phyloP scores from a whole-genome alignment of 2,797 vertebrate genomes.

The Parauchenoglanis ngamensis region DNA sequence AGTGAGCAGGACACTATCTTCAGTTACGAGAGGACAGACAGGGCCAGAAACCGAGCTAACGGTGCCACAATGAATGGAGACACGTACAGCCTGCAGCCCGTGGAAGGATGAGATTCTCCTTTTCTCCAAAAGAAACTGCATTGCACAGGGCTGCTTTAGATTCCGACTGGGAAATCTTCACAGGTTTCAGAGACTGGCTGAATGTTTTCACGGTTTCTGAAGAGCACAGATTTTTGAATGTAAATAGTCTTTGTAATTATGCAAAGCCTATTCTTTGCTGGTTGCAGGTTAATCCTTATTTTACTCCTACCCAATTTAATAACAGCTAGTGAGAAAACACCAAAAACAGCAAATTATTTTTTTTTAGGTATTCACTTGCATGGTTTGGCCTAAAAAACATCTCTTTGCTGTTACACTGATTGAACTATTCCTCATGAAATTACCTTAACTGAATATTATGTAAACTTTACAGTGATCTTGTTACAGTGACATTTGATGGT shows the following conservation, averaged over 20 bases:
- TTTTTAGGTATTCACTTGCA: constrained; percentile 7
- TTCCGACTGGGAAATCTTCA: background rate
- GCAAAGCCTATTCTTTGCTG: constrained; percentile 37
- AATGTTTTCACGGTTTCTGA: constrained; percentile 30
- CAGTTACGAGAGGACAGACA: constrained; percentile 77
- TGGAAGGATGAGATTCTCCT: constrained; percentile 68
- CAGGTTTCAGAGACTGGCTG: constrained; percentile 40
- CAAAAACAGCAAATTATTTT: background rate
- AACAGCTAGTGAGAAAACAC: constrained; percentile 2
- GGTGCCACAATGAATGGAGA: constrained; percentile 74
- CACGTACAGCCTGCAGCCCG: constrained; percentile 74
- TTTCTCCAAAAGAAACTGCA: background rate
- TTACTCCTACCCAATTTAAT: constrained; percentile 1
- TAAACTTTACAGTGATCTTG: background rate
- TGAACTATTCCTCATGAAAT: background rate
- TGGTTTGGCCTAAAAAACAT: background rate
- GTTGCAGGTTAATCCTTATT: constrained; percentile 38
- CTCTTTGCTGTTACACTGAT: background rate
- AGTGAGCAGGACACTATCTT: constrained; percentile 90
- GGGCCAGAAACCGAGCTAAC: constrained; percentile 70
- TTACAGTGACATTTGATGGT: background rate
- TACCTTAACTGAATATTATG: background rate
- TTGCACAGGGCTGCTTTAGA: background rate
- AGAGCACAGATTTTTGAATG: constrained; percentile 50
- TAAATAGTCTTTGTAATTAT: constrained; percentile 43